Evolutionary conservation across 2,888 invertebrate genomes (phyloP).

Genomic region (Ellobium chinense): DNA sequence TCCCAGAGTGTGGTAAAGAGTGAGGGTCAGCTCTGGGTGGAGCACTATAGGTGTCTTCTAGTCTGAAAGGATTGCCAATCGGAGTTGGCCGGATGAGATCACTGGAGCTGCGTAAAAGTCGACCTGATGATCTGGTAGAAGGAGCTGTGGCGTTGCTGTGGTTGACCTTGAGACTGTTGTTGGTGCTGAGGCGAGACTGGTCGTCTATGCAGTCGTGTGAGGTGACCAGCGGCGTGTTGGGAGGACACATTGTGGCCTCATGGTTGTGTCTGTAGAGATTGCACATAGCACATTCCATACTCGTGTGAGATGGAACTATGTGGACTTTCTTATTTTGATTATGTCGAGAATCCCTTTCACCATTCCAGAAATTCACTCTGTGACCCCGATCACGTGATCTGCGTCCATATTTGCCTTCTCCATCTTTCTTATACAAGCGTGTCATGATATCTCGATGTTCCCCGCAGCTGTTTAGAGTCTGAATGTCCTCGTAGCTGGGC

Average conservation of each 20-base stretch:
- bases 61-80: neutral
- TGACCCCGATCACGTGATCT: neutral
- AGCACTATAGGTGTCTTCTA: neutral
- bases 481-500: conserved; percentile 7
- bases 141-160: neutral
- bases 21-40: neutral
- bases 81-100: no score
- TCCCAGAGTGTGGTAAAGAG: neutral
- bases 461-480: neutral
- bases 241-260: neutral
- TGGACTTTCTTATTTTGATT: neutral
- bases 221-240: neutral
- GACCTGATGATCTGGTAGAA: neutral
- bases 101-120: neutral
- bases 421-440: neutral
- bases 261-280: conserved; percentile 1
- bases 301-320: neutral
- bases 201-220: neutral
- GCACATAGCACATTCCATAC: neutral
- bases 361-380: no score
- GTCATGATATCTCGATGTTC: neutral
- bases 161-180: conserved; percentile 5
- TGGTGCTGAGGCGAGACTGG: neutral
- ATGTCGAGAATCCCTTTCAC: no score
- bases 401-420: neutral